Conservation (phyloP, 2,113 vertebrate species). For the Polyodon spathula region DNA sequence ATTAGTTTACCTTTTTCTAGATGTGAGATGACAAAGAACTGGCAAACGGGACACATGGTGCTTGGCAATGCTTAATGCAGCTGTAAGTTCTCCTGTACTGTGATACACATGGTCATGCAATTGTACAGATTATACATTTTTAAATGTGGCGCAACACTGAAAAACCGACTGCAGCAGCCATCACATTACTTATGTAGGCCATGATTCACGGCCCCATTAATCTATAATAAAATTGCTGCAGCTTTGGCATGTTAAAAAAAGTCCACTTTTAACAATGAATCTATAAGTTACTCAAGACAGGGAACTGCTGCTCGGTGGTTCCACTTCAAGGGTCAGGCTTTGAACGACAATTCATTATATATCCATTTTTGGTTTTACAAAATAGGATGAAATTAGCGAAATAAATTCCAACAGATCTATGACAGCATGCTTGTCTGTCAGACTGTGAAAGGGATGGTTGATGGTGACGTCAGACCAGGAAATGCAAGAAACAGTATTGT, state of each 20-base stretch:
- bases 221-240: constrained; percentile 39
- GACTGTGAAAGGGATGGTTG: no score
- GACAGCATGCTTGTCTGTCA: no score
- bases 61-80: constrained; percentile 50
- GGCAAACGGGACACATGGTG: constrained; percentile 23
- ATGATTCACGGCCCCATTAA: constrained; percentile 45
- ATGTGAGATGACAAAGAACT: constrained; percentile 3
- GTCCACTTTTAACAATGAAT: constrained; percentile 36
- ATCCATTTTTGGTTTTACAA: no score
- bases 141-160: constrained; percentile 45
- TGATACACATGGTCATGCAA: constrained; percentile 21
- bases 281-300: constrained; percentile 23
- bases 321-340: not conserved
- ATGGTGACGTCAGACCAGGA: no score
- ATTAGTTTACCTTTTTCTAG: not conserved
- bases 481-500: no score
- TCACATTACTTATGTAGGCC: constrained; percentile 37
- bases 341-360: no score
- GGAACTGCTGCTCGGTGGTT: not conserved
- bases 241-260: constrained; percentile 22
- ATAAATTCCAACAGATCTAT: no score
- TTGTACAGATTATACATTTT: constrained; percentile 43
- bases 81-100: constrained; percentile 42
- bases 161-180: constrained; percentile 34
- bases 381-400: no score